These are phyloP conservation scores for Drosophila falleni DNA, from an alignment of 2,888 invertebrate genomes.

Conservation along the genomic window DNA sequence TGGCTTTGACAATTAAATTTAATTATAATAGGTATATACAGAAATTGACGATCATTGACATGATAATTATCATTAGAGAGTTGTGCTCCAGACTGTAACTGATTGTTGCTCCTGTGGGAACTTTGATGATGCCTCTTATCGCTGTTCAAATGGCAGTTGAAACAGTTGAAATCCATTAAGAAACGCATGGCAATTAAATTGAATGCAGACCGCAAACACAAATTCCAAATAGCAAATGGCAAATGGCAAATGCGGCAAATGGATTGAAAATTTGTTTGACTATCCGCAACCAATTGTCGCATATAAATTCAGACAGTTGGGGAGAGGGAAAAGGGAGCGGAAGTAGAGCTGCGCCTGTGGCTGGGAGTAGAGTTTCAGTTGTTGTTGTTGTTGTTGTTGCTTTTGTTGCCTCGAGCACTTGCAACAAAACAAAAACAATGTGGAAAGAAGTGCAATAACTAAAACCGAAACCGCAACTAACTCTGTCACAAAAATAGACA, in stretches of 20 bases:
- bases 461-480: conserved; percentile 48
- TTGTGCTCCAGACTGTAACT: not conserved
- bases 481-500: conserved; percentile 17
- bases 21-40: not conserved
- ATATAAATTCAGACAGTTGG: conserved; percentile 1
- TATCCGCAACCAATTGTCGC: conserved; percentile 40
- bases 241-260: conserved; percentile 53
- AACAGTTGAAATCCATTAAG: conserved; percentile 50
- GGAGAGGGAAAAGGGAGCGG: not conserved
- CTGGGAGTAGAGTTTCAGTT: not conserved
- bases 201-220: conserved; percentile 63
- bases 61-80: conserved; percentile 5
- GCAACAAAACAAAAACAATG: conserved; percentile 32
- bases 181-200: conserved; percentile 61
- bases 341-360: not conserved
- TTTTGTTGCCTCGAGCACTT: conserved; percentile 9
- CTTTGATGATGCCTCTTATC: not conserved
- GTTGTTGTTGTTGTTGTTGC: not conserved
- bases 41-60: not conserved
- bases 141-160: conserved; percentile 4
- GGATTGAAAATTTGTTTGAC: conserved; percentile 39
- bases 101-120: not conserved
- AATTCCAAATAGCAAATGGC: conserved; percentile 37
- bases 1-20: conserved; percentile 11
- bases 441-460: conserved; percentile 53